Evolutionary conservation across 2,888 invertebrate genomes (phyloP).

Genomic region (Lasiommata megera): DNA sequence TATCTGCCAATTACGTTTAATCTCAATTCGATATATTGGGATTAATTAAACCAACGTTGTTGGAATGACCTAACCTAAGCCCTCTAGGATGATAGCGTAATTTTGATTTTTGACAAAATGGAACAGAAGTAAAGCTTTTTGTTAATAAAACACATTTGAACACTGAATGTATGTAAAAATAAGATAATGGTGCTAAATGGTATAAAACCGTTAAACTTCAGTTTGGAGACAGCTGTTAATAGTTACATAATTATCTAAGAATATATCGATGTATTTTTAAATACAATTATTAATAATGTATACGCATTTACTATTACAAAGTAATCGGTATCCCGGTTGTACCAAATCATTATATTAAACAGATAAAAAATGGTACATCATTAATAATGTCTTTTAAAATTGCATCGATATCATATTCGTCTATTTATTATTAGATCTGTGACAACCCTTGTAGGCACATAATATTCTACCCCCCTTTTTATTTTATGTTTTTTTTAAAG

Average conservation of each 20-base stretch:
- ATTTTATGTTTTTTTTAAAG: conserved; percentile 7
- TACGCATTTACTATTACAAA: too few relatives aligned
- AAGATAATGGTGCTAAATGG: not conserved
- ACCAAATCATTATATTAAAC: too few relatives aligned
- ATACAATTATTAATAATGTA: not conserved
- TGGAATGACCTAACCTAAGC: too few relatives aligned
- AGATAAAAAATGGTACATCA: not conserved
- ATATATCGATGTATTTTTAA: conserved; percentile 22
- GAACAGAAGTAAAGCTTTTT: too few relatives aligned
- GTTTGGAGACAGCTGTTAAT: conserved; percentile 15
- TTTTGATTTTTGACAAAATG: too few relatives aligned
- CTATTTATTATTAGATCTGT: conserved; percentile 3
- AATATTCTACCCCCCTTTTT: not conserved
- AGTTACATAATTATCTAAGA: conserved; percentile 23
- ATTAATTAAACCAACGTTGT: too few relatives aligned
- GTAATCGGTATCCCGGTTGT: too few relatives aligned
- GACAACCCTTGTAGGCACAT: not conserved
- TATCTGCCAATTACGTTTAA: too few relatives aligned
- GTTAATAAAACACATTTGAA: too few relatives aligned
- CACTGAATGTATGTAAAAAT: not conserved
- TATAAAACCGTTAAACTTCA: not conserved
- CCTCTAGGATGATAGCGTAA: too few relatives aligned
- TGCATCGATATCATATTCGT: conserved; percentile 20
- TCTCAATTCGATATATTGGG: too few relatives aligned
- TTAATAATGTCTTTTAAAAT: conserved; percentile 14